These are phyloP conservation scores for Bombylius discolor DNA, from an alignment of 2,888 invertebrate genomes.

Conservation along the genomic window DNA sequence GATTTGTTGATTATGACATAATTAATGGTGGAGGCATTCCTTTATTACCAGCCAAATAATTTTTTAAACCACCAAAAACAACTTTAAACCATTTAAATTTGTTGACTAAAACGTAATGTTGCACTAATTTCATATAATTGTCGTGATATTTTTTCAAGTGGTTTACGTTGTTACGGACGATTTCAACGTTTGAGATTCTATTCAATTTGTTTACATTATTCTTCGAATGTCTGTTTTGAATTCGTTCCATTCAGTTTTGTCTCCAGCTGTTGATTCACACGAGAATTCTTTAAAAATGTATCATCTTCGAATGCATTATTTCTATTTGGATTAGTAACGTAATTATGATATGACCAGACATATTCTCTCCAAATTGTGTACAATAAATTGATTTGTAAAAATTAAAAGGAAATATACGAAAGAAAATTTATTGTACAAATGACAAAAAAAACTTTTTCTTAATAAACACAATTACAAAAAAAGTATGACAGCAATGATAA, in stretches of 20 bases:
- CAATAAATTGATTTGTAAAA: no score
- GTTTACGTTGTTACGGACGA: slow-evolving; percentile 81
- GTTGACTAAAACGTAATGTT: slow-evolving; percentile 79
- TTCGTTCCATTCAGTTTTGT: no score
- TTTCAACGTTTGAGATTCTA: slow-evolving; percentile 70
- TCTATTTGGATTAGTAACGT: slow-evolving; percentile 46
- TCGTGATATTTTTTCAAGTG: slow-evolving; percentile 75
- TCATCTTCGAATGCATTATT: slow-evolving; percentile 69
- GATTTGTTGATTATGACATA: slow-evolving; percentile 25
- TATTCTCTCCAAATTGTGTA: no score
- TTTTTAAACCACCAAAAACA: slow-evolving; percentile 91
- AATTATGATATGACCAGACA: slow-evolving; percentile 52
- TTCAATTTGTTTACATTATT: slow-evolving; percentile 62
- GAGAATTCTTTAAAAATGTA: slow-evolving; percentile 60
- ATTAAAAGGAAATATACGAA: no score
- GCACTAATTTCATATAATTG: slow-evolving; percentile 83
- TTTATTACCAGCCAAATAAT: slow-evolving; percentile 74
- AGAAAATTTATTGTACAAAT: no score
- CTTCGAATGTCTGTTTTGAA: slow-evolving; percentile 52
- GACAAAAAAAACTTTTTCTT: no score
- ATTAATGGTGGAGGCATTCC: slow-evolving; percentile 38
- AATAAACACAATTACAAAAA: no score
- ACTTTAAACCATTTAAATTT: slow-evolving; percentile 93
- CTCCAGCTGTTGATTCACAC: slow-evolving; percentile 25
- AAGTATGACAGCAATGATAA: no score